Base-by-base conservation (phyloP, 2,888 invertebrate genomes). In the Apamea epomidion region DNA sequence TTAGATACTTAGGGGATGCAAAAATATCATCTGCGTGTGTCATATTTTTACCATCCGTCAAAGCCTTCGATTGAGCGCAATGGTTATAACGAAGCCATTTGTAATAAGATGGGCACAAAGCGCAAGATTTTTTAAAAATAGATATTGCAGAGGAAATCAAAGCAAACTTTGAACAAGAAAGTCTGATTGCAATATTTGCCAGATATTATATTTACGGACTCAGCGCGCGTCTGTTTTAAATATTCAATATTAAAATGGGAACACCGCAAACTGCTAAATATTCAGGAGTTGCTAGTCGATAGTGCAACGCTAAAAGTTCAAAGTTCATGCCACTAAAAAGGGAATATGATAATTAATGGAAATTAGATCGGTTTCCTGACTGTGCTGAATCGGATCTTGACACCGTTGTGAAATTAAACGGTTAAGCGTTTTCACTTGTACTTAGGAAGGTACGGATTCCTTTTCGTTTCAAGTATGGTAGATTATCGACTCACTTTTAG, bases 231-330 rank as follows among this genome's bases (percentile, higher is more conserved):
- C 82, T 78, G 76, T 64, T 64, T 90, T 89, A 88, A 91, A 91
- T 89, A 92, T 91, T 92, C 90, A 91, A 92, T 93, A 93, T 94
- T 93, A 90, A 93, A 94, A 93, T 91, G 90, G 83, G 88, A 80
- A 89, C 87, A 89, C 90, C 90, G 89, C 91, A 88, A 90, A 81
- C 91, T 91, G 88, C 83, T 94, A 88, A 92, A 94, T 94, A 94
- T 94, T 93, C 91, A 93, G 74, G 79, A 83, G 90, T 68, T 81
- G 71, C 79, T 71, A 85, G 88, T 87, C 89, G 90, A 93, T 92
- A 91, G 91, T 90, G 89, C 87, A 87, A 80, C 88, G 90, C 87
- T 88, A 80, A 86, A 89, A 88, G 87, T 83, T 84, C 74, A 87
- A 82, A 89, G 86, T 88, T 88, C 82, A 78, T 45, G 69, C 80